Evolutionary conservation across 2,797 vertebrate genomes (phyloP).

Genomic region (Lithobates sylvaticus): DNA sequence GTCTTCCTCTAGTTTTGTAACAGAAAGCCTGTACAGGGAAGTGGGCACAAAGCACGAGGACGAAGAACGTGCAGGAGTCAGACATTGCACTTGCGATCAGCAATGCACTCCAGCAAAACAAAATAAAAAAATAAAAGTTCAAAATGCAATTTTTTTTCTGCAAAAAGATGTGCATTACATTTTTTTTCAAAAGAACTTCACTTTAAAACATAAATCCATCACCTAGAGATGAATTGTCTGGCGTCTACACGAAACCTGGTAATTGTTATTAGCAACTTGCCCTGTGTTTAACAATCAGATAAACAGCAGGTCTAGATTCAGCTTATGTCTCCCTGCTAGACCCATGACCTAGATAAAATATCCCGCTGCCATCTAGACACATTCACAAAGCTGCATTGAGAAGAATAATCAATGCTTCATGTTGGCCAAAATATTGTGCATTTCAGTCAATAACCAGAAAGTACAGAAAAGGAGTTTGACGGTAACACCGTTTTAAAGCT

Average conservation of each 20-base stretch:
- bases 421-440: slow-evolving; percentile 27
- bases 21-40: too few relatives aligned
- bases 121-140: too few relatives aligned
- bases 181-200: too few relatives aligned
- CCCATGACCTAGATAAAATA: slow-evolving; percentile 33
- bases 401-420: slow-evolving; percentile 42
- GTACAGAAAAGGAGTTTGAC: background rate
- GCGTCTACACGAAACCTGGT: background rate
- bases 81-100: too few relatives aligned
- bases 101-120: too few relatives aligned
- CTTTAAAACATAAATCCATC: background rate
- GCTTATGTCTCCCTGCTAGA: background rate
- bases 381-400: slow-evolving; percentile 20
- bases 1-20: too few relatives aligned
- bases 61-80: too few relatives aligned
- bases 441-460: slow-evolving; percentile 1
- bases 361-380: slow-evolving; percentile 41
- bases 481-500: background rate
- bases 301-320: slow-evolving; percentile 31
- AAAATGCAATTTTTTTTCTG: too few relatives aligned
- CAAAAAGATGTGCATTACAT: too few relatives aligned
- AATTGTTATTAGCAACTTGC: background rate
- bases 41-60: too few relatives aligned
- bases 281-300: slow-evolving; percentile 15
- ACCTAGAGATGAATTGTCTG: background rate